phyloP scores from a whole-genome alignment of 2,888 invertebrate genomes.

The Meliscaeva auricollis region DNA sequence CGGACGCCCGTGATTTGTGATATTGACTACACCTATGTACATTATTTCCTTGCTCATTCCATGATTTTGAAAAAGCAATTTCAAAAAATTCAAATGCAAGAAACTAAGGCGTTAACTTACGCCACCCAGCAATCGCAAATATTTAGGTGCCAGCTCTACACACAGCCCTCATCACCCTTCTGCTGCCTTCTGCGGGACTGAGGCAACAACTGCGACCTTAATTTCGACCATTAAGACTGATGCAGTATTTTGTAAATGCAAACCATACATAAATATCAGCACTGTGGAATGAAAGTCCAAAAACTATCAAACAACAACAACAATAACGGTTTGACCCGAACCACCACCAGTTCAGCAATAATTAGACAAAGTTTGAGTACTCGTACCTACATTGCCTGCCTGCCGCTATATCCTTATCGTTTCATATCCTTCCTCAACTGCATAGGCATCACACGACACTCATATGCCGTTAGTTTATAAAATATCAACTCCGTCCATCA shows the following conservation, averaged over 20 bases:
- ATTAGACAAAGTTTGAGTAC: background rate
- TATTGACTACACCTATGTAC: no score
- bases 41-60: no score
- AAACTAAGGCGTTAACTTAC: no score
- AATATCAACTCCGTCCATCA: constrained; percentile 49
- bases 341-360: constrained; percentile 37
- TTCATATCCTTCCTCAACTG: constrained; percentile 3
- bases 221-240: constrained; percentile 53
- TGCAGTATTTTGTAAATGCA: constrained; percentile 50
- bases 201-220: constrained; percentile 37
- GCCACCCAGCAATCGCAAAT: no score
- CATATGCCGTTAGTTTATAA: constrained; percentile 22
- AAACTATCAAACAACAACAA: constrained; percentile 49
- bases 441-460: background rate
- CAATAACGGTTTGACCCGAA: constrained; percentile 13
- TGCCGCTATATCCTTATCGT: constrained; percentile 44
- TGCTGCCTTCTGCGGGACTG: no score
- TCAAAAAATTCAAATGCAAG: no score
- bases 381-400: background rate
- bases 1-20: no score
- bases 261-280: background rate
- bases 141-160: no score
- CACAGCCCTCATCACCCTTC: no score
- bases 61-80: no score
- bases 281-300: constrained; percentile 1